These are phyloP conservation scores for Thamnaconus septentrionalis DNA, from an alignment of 2,113 vertebrate species.

Conservation along the genomic window DNA sequence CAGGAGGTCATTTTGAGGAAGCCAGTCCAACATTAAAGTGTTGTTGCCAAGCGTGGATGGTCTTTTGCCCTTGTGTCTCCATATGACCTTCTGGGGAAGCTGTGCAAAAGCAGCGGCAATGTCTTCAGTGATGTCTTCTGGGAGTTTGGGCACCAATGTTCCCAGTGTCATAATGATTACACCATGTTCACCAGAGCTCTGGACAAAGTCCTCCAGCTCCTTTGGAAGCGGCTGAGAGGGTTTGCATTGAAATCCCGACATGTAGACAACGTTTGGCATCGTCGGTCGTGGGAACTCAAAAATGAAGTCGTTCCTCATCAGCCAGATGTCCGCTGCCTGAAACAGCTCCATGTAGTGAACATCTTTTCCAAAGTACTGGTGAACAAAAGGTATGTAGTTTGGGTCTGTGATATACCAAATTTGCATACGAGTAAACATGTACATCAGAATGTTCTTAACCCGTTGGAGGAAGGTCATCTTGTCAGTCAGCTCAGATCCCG, in stretches of 20 bases:
- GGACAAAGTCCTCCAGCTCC: constrained; percentile 58
- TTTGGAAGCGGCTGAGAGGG: constrained; percentile 55
- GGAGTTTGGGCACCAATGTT: constrained; percentile 54
- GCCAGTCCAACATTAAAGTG: constrained; percentile 55
- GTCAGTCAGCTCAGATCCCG: constrained; percentile 42
- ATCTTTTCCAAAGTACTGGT: constrained; percentile 47
- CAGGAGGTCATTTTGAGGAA: constrained; percentile 67
- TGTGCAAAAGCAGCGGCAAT: constrained; percentile 61
- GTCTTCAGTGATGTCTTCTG: constrained; percentile 48
- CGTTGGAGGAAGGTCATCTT: constrained; percentile 55
- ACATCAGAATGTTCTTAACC: constrained; percentile 33
- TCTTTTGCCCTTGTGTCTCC: constrained; percentile 56
- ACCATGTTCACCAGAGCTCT: constrained; percentile 61
- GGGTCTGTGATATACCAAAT: constrained; percentile 18
- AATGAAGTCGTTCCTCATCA: constrained; percentile 68
- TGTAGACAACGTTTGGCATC: constrained; percentile 67
- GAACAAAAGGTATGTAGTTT: constrained; percentile 51
- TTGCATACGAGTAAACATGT: constrained; percentile 17
- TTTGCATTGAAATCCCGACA: constrained; percentile 69
- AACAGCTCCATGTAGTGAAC: constrained; percentile 67
- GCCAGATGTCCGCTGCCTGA: constrained; percentile 64
- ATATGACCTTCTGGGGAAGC: constrained; percentile 64
- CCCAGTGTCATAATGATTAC: constrained; percentile 65
- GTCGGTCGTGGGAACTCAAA: constrained; percentile 68
- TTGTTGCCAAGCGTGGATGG: constrained; percentile 59